Evolutionary conservation across 1,140 invertebrate genomes (phyloP), one percentile per base, ranked within the genome.

Genomic region (Bombus superbus): DNA sequence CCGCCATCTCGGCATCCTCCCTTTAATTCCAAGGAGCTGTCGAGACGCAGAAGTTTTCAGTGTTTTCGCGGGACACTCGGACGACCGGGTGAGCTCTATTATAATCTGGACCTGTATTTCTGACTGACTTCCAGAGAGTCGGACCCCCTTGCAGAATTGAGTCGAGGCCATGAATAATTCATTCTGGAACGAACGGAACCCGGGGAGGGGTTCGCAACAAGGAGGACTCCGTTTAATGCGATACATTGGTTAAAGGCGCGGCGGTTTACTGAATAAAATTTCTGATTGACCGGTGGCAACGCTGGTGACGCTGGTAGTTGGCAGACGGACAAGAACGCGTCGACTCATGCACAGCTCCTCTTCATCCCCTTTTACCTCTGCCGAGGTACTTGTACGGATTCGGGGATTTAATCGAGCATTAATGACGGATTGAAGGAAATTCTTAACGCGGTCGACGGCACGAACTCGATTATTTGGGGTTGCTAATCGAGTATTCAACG

Each of bases 81-180:
- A 64, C 85, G 85, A 68, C 74, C 80, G 75, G 38, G 81, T 80
- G 89, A 88, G 77, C 92, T 88, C 89, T 92, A 92, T 92, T 92
- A 92, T 92, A 93, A 93, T 93, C 91, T 84, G 86, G 87, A 89
- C 90, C 92, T 90, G 89, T 89, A 91, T 93, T 92, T 92, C 92
- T 92, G 92, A 94, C 91, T 91, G 92, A 92, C 92, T 93, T 91
- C 85, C 85, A 91, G 89, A 90, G 88, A 90, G 89, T 87, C 88
- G 87, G 89, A 94, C 92, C 92, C 89, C 91, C 91, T 91, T 91
- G 89, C 92, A 91, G 92, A 93, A 93, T 93, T 92, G 92, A 93
- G 93, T 91, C 90, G 90, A 90, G 85, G 83, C 84, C 87, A 94
- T 94, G 93, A 94, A 94, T 94, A 92, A 94, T 94, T 94, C 93